Evolutionary conservation across 2,797 vertebrate species (phyloP), one percentile per base, ranked within the genome.

Genomic region (Urophycis tenuis): DNA sequence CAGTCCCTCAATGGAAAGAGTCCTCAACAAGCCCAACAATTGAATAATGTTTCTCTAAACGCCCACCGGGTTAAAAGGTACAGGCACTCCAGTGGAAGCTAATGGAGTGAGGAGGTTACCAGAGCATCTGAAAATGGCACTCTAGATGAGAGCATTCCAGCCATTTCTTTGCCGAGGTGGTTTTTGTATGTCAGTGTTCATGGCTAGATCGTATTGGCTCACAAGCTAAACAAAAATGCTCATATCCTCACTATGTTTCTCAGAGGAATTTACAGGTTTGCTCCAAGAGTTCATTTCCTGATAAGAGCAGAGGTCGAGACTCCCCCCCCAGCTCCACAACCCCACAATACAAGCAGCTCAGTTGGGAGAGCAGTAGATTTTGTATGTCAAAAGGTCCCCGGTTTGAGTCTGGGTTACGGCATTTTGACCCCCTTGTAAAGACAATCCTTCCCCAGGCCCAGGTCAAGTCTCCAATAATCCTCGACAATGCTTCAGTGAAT

Each of bases 121-220:
- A 8, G 30, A 64, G 74, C 29, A 17, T 79, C 25, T 41, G 12
- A 64, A 29, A 49, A 22, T 71, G 49, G 78, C 67, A 77, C 29
- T 78, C 60, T 39, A 73, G 82, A 75, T 76, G 72, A 77, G 30
- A 80, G 45, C 85, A 90, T 90, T 81, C 88, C 88, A 77, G n/a
- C 73, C 39, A 92, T 90, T 92, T 87, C 80, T 88, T 75, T 74
- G 67, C 45, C 22, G 19, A 6, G 9, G 17, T 30, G 78, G n/a
- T 82, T 81, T n/a, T 7, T 45, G 70, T n/a, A n/a, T 72, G 34
- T 34, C 71, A 41, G 67, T 70, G 39, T 30, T 78, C 74, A 71
- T 80, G 80, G 83, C 80, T 81, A 73, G 75, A 80, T 5, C 79
- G 36, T 77, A 72, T 84, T 82, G 81, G 60, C 72, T n/a, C n/a